Conservation (phyloP, 2,797 vertebrate species). For the Chlorospingus flavigularis region DNA sequence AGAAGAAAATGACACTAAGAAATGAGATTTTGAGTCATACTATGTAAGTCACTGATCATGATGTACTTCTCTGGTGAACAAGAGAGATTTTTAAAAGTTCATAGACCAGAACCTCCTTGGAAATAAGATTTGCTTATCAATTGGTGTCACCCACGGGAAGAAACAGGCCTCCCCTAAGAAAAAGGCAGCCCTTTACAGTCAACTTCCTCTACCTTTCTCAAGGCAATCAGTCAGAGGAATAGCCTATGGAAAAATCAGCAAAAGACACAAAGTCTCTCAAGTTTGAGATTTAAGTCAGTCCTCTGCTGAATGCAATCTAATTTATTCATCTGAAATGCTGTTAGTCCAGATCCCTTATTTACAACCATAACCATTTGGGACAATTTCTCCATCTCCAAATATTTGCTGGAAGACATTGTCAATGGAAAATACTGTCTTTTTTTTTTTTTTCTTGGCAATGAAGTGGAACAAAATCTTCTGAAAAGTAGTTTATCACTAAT, state of each 20-base stretch:
- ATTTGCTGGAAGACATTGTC: not conserved
- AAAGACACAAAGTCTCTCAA: not conserved
- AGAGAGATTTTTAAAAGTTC: not conserved
- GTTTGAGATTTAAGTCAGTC: not conserved
- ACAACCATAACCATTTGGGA: not conserved
- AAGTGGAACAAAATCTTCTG: not conserved
- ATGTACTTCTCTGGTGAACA: not conserved
- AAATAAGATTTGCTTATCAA: not conserved
- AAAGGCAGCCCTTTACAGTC: not conserved
- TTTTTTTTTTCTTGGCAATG: not conserved
- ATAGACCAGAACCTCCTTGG: not conserved
- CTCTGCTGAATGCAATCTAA: not conserved
- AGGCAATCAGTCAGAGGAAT: not conserved
- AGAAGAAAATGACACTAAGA: not conserved
- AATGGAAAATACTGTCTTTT: not conserved
- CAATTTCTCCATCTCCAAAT: not conserved
- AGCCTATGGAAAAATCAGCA: not conserved
- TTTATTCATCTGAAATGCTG: not conserved
- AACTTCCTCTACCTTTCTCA: not conserved
- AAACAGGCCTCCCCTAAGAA: not conserved
- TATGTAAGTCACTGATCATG: not conserved
- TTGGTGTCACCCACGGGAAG: not conserved
- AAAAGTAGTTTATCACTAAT: not conserved
- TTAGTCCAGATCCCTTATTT: not conserved
- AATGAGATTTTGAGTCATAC: not conserved